Conservation (phyloP, 1,140 invertebrate species). For the Apis cerana region DNA sequence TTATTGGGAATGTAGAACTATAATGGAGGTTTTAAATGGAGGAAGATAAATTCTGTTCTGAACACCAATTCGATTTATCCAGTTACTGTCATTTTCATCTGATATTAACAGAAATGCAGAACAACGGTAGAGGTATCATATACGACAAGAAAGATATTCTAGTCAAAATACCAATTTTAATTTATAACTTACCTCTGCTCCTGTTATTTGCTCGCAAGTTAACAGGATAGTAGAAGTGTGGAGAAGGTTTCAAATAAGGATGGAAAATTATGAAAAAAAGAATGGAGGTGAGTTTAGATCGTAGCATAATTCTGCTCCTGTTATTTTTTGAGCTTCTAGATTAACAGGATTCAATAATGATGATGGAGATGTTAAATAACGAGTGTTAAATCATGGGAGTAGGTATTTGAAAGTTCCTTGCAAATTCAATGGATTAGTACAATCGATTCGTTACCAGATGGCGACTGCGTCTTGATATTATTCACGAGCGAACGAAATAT, state of each 20-base stretch:
- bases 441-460: not conserved
- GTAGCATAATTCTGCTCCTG: not conserved
- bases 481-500: too few species aligned
- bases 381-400: too few species aligned
- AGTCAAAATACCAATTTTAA: too few species aligned
- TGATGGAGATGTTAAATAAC: not conserved
- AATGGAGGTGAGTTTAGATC: not conserved
- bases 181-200: not conserved
- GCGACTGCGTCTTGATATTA: not conserved
- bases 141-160: not conserved
- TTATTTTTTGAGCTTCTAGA: not conserved
- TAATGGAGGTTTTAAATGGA: not conserved
- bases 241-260: not conserved
- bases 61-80: not conserved
- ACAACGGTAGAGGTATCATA: not conserved
- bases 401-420: not conserved
- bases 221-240: not conserved
- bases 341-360: not conserved
- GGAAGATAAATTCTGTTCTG: not conserved
- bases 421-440: not conserved
- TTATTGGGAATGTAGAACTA: not conserved
- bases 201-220: not conserved
- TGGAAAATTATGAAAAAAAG: not conserved
- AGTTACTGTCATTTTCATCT: not conserved
- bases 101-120: not conserved